Evolutionary conservation across 2,888 invertebrate genomes (phyloP).

Genomic region (Gastrophysa polygoni): DNA sequence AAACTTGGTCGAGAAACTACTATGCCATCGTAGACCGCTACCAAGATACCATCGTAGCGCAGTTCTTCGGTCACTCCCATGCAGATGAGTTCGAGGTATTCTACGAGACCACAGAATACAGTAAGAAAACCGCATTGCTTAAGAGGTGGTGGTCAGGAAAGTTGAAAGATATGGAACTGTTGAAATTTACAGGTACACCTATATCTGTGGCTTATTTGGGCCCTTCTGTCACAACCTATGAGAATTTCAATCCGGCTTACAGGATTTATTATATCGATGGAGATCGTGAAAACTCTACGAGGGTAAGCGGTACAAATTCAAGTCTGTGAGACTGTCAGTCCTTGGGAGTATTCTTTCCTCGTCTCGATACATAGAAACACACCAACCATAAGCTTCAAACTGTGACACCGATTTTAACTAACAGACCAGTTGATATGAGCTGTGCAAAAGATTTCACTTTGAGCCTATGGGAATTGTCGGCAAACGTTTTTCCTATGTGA

Average conservation of each 20-base stretch:
- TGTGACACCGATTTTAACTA: too few relatives aligned
- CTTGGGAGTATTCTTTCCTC: too few relatives aligned
- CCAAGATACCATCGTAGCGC: conserved; percentile 85
- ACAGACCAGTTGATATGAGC: too few relatives aligned
- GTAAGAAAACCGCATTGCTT: conserved; percentile 57
- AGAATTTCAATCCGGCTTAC: conserved; percentile 91
- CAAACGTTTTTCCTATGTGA: too few relatives aligned
- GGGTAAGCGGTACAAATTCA: conserved; percentile 65
- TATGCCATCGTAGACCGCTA: conserved; percentile 86
- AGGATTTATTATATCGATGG: conserved; percentile 95
- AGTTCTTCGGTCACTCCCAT: conserved; percentile 94
- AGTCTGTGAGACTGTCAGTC: too few relatives aligned
- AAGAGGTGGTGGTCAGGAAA: conserved; percentile 37
- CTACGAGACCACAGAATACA: conserved; percentile 80
- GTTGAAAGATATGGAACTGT: conserved; percentile 31
- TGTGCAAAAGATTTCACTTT: too few relatives aligned
- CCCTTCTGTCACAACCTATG: conserved; percentile 93
- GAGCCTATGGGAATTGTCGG: too few relatives aligned
- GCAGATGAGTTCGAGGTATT: conserved; percentile 93
- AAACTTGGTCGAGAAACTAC: conserved; percentile 94
- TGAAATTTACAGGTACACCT: conserved; percentile 63
- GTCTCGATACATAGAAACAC: too few relatives aligned
- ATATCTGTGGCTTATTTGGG: conserved; percentile 89
- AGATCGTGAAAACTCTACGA: conserved; percentile 79
- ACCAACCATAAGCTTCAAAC: too few relatives aligned